A percentile compares a stretch with the other conserved stretches of the same genome.
phyloP scores from a whole-genome alignment of 2,113 vertebrate species.

The Rhinopithecus roxellana region DNA sequence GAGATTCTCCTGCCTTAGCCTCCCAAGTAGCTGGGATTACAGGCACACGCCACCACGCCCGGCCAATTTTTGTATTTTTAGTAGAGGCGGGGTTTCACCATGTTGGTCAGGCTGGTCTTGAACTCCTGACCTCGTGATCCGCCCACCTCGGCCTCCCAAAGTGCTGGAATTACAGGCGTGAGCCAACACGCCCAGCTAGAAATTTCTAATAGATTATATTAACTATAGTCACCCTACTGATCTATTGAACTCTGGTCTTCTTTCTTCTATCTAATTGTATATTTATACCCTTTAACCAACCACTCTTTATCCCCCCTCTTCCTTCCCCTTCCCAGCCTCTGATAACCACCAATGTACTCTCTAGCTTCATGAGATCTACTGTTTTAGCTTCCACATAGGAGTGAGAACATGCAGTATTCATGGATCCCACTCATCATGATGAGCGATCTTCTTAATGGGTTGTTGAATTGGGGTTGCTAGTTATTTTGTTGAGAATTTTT shows the following conservation, averaged over 20 bases:
- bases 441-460: no score
- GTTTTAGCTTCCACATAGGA: background rate
- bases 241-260: background rate
- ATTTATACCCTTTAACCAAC: background rate
- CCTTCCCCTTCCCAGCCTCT: background rate
- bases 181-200: background rate
- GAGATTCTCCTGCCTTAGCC: no score
- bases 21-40: no score
- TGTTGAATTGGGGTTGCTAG: no score
- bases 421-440: no score
- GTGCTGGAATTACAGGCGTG: no score
- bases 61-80: no score
- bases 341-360: background rate
- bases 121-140: no score
- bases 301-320: background rate
- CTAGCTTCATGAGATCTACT: background rate
- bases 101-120: no score
- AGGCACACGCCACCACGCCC: fast-evolving
- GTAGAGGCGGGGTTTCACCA: no score
- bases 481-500: background rate
- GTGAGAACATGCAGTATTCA: background rate
- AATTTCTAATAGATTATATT: background rate
- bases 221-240: background rate
- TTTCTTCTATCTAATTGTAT: background rate
- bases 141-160: no score